Percentiles rank a stretch among this genome's conserved stretches.
Conservation (phyloP, 2,113 vertebrate genomes). For the Ariopsis seemanni region DNA sequence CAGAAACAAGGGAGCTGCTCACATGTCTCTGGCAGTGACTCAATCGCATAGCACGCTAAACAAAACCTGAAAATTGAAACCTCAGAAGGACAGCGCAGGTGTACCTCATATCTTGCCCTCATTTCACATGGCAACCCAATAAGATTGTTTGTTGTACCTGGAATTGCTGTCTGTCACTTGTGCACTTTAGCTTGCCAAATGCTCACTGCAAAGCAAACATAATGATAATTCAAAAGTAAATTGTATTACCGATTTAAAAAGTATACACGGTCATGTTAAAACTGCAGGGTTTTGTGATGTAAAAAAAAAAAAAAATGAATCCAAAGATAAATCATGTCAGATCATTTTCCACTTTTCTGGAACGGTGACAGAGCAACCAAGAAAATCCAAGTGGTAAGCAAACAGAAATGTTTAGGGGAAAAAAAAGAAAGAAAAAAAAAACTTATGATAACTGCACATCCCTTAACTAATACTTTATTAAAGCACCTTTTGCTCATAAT, state of each 20-base stretch:
- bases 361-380: not conserved
- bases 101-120: not conserved
- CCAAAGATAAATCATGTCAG: not conserved
- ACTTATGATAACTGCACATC: not conserved
- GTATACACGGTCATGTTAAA: not conserved
- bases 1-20: slow-evolving; percentile 28
- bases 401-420: not conserved
- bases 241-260: not conserved
- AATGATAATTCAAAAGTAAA: not conserved
- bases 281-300: not conserved
- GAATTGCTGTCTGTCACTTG: not conserved
- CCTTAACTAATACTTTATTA: not conserved
- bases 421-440: not conserved
- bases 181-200: not conserved
- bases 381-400: not conserved
- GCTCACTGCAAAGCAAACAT: not conserved
- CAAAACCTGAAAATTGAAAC: slow-evolving; percentile 14
- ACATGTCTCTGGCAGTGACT: slow-evolving; percentile 13
- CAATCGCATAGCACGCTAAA: slow-evolving; percentile 18
- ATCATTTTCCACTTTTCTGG: not conserved
- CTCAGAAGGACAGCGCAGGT: not conserved
- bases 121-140: not conserved
- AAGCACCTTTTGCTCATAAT: not conserved
- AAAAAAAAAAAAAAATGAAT: not conserved
- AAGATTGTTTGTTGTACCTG: not conserved